Conservation (phyloP, 2,888 invertebrate genomes). For the Heliothis peltigera region DNA sequence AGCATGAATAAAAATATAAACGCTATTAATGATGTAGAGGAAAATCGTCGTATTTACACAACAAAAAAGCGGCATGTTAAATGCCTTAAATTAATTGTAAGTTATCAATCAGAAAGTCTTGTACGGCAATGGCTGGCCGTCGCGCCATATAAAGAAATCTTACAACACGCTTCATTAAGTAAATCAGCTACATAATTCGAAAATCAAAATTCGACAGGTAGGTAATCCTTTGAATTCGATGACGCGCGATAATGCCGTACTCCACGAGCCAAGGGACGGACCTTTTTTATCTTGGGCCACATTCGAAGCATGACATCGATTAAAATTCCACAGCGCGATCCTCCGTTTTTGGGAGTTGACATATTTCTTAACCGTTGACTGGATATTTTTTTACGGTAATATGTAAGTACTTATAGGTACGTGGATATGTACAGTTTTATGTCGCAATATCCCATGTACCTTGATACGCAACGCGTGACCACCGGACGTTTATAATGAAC, state of each 20-base stretch:
- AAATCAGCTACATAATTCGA: constrained; percentile 75
- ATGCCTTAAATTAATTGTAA: constrained; percentile 54
- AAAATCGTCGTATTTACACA: constrained; percentile 44
- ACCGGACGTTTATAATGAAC: constrained; percentile 83
- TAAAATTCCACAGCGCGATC: constrained; percentile 77
- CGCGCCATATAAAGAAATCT: constrained; percentile 70
- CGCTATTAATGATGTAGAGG: constrained; percentile 45
- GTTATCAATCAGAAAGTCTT: constrained; percentile 70
- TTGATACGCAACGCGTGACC: constrained; percentile 81
- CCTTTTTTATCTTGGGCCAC: constrained; percentile 66
- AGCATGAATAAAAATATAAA: constrained; percentile 37
- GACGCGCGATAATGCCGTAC: constrained; percentile 67
- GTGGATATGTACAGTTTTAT: constrained; percentile 66
- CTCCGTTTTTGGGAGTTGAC: constrained; percentile 74
- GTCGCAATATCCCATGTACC: constrained; percentile 83
- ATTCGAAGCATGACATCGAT: constrained; percentile 76
- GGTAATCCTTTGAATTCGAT: constrained; percentile 75
- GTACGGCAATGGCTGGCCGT: constrained; percentile 57
- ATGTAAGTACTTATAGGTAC: constrained; percentile 60
- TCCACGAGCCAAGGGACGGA: constrained; percentile 62
- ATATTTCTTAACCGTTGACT: constrained; percentile 67
- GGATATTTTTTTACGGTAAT: constrained; percentile 67
- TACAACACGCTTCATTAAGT: constrained; percentile 72
- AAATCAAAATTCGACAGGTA: constrained; percentile 79
- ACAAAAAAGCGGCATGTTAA: constrained; percentile 42